Percentiles rank a stretch among this genome's conserved stretches.
These are phyloP conservation scores for Phalanger gymnotis DNA, from an alignment of 2,797 vertebrate species.

Conservation along the genomic window DNA sequence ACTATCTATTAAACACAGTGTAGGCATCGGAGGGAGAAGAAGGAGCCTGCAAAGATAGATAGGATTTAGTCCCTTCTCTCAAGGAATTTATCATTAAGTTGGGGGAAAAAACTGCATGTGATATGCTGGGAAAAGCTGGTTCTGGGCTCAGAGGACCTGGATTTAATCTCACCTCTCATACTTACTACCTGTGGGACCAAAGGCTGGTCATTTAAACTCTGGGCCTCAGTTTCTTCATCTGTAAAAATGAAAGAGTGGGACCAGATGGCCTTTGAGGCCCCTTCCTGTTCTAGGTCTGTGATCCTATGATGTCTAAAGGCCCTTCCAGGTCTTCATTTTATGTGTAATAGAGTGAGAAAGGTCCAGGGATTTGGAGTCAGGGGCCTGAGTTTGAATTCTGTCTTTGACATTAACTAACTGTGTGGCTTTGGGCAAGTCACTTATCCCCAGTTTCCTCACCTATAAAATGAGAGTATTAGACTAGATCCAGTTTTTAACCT, in stretches of 20 bases:
- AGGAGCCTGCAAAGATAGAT: neutral
- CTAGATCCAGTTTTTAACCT: neutral
- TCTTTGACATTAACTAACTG: neutral
- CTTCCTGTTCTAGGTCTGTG: neutral
- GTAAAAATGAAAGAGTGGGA: neutral
- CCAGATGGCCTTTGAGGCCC: neutral
- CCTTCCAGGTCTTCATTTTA: neutral
- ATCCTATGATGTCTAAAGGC: neutral
- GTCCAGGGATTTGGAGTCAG: neutral
- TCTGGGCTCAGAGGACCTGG: neutral
- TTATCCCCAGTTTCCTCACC: neutral
- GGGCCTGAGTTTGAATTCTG: neutral
- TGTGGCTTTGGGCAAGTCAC: neutral
- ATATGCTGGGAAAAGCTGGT: neutral
- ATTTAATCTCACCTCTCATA: neutral
- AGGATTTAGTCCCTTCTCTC: neutral
- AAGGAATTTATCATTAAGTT: neutral
- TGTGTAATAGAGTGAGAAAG: neutral
- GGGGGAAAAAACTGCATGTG: neutral
- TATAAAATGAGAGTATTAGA: neutral
- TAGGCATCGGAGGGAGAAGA: neutral
- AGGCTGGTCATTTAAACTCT: neutral
- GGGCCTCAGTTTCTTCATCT: neutral
- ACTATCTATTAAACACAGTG: neutral
- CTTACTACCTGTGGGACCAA: neutral